A percentile compares a stretch with the other conserved stretches of the same genome.
phyloP scores from a whole-genome alignment of 2,888 invertebrate species.

The Panopea generosa region DNA sequence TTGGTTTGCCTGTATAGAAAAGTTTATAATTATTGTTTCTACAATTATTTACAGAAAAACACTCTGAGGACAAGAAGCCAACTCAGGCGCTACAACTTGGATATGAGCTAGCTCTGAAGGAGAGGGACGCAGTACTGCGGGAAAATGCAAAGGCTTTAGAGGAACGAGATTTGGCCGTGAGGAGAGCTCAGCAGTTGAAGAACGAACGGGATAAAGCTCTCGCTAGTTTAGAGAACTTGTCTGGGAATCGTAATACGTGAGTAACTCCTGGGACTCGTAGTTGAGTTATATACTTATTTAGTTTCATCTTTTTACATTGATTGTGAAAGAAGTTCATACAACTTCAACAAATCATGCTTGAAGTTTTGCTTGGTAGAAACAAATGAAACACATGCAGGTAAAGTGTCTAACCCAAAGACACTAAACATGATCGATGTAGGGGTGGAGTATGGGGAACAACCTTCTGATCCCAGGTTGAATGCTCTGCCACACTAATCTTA shows the following conservation, averaged over 20 bases:
- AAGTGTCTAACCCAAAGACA: too few species aligned
- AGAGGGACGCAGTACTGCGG: conserved; percentile 82
- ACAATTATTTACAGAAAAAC: conserved; percentile 57
- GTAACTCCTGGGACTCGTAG: conserved; percentile 11
- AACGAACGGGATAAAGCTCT: conserved; percentile 80
- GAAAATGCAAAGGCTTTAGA: conserved; percentile 82
- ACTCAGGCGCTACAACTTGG: conserved; percentile 83
- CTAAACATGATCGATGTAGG: too few species aligned
- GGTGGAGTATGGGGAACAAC: too few species aligned
- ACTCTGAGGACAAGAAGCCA: conserved; percentile 74
- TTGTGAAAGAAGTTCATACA: too few species aligned
- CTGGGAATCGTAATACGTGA: conserved; percentile 73
- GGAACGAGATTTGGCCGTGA: conserved; percentile 79
- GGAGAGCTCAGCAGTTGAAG: conserved; percentile 78
- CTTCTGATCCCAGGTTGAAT: too few species aligned
- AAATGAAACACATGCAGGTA: too few species aligned
- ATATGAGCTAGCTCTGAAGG: conserved; percentile 83
- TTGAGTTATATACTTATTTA: too few species aligned
- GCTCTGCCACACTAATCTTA: too few species aligned
- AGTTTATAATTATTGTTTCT: background rate
- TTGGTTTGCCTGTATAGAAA: background rate
- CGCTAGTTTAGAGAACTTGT: conserved; percentile 77
- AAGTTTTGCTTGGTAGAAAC: too few species aligned
- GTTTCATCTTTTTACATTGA: too few species aligned
- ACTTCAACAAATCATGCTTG: too few species aligned